Base-by-base conservation (phyloP, 2,113 vertebrate species). In the Herpailurus yagouaroundi region DNA sequence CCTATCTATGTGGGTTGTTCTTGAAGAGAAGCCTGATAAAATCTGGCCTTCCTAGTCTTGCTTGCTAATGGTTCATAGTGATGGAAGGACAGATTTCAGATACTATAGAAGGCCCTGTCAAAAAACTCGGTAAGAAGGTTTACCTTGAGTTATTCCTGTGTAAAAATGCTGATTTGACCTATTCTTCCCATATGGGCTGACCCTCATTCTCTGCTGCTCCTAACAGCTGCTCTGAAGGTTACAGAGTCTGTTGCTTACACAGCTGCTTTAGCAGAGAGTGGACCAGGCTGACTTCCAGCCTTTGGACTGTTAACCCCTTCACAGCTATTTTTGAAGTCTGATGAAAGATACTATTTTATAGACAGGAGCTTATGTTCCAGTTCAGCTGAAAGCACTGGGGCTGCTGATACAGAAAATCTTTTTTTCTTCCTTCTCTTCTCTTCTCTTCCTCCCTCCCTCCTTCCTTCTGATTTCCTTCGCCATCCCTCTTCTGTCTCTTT, bases 161-260 rank as follows among this genome's bases (percentile, higher is more conserved):
- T 89, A 89, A 95, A 96, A 96, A 68, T 83, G 95, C 96, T 89
- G 91, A 95, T 84, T 86, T 97, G 95, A 96, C 87, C 92, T 89
- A 14, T 29, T 81, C 64, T 89, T 3, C 76, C 82, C 77, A 3
- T 19, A 33, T 81, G 86, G 85, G 27, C 81, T 81, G 90, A 82
- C 60, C 77, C 88, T n/a, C 81, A 21, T 55, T 87, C 69, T 95
- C 88, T 81, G 88, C 71, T 45, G 84, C 77, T 93, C 60, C 77
- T 45, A 52, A 27, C 93, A 97, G 93, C 91, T 98, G 97, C 71
- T 82, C 91, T 89, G 96, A 95, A 81, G 98, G 91, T 85, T 91
- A 84, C 68, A 41, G 71, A 57, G 55, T 91, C 82, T 68, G 84
- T 50, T 97, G 96, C 91, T 96, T 92, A 86, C 95, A 97, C 96